Percentiles rank a stretch among this genome's conserved stretches.
Conservation (phyloP, 2,797 vertebrate genomes). For the Ficedula albicollis region DNA sequence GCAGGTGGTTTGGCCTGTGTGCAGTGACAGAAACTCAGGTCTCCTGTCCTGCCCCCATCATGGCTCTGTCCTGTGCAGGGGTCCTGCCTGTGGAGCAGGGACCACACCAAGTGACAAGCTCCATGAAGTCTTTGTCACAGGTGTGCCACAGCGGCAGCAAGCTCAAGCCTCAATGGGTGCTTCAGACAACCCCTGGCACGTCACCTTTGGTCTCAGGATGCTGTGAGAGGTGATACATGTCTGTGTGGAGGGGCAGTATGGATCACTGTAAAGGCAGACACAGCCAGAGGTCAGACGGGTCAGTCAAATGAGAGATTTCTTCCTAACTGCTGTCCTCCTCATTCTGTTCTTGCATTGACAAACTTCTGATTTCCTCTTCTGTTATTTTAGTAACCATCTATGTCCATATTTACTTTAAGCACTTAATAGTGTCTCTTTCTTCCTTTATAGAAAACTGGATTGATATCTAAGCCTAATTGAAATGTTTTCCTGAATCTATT, state of each 20-base stretch:
- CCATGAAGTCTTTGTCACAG: rapidly evolving
- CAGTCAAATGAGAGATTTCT: neutral
- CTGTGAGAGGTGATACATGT: neutral
- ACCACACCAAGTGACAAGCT: neutral
- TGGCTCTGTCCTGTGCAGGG: neutral
- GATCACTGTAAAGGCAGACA: neutral
- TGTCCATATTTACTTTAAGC: neutral
- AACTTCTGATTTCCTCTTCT: neutral
- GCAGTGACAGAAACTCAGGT: neutral
- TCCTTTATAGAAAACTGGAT: neutral
- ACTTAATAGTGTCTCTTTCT: neutral
- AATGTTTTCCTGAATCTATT: neutral
- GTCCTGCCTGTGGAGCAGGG: neutral
- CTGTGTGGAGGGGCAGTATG: neutral
- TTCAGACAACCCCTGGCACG: rapidly evolving
- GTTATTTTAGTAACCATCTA: neutral
- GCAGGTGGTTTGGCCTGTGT: neutral
- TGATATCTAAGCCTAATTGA: neutral
- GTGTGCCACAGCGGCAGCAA: neutral
- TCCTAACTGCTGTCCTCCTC: neutral
- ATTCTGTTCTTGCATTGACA: neutral
- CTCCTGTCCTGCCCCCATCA: rapidly evolving
- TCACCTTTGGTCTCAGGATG: neutral
- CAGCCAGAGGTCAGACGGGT: neutral
- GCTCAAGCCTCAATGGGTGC: too few relatives aligned